Conservation (phyloP, 2,113 vertebrate genomes). For the Notiomystis cincta region DNA sequence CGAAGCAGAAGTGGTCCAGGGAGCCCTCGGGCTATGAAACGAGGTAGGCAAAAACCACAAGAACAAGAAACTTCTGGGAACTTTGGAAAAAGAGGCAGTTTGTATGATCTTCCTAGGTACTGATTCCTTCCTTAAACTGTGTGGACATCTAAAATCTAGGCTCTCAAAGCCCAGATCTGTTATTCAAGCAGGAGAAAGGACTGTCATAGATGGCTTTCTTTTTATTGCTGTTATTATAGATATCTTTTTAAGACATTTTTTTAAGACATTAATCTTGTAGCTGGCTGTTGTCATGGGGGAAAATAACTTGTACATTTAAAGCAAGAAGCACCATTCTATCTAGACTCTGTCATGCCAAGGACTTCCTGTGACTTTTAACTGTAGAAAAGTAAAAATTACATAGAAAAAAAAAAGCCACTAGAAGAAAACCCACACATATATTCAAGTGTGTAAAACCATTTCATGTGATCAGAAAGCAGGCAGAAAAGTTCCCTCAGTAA, state of each 20-base stretch:
- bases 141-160: not conserved
- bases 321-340: not conserved
- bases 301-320: not conserved
- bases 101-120: not conserved
- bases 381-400: not conserved
- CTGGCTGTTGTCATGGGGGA: not conserved
- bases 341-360: not conserved
- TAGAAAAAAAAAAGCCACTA: not conserved
- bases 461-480: not conserved
- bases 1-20: slow-evolving; percentile 80
- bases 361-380: not conserved
- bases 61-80: not conserved
- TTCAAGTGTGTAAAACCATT: not conserved
- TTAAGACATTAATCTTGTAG: not conserved
- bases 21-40: slow-evolving; percentile 88
- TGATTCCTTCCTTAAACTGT: not conserved
- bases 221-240: not conserved
- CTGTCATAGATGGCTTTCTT: not conserved
- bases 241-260: not conserved
- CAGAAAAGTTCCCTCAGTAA: not conserved
- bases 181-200: not conserved
- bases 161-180: not conserved
- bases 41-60: slow-evolving; percentile 74
- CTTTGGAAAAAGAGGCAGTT: not conserved
- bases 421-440: not conserved